Base-by-base conservation (phyloP, 2,888 invertebrate species). In the Sycophila texana region DNA sequence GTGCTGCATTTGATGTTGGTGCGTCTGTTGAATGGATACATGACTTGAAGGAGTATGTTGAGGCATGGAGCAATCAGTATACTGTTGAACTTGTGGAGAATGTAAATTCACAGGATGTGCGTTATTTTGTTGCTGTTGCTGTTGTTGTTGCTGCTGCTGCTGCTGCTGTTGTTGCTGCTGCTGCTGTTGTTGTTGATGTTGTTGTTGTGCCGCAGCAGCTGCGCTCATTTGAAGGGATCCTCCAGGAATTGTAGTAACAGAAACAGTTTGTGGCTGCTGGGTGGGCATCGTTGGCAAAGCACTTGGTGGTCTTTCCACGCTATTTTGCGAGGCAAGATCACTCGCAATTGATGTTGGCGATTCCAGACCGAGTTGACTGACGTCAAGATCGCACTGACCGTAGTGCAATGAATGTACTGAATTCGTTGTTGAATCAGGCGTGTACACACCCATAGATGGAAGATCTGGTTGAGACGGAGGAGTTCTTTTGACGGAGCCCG, bases 321-420 rank as follows among this genome's bases (percentile, higher is more conserved):
- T 93, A 86, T 93, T 94, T 84, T 96, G 96, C 0, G 94, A 94
- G 12, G 95, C 95, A 91, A 97, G 93, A 89, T 97, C 97, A 66
- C 95, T 96, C 0, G 96, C 95, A 83, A 97, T 96, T 58, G 96
- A 96, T 0, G 96, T 95, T 0, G 98, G 97, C 0, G 97, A 97
- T 88, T 97, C 97, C 82, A 98, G 91, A 0, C 96, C 96, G 78
- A 97, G 90, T 87, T 96, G 96, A 77, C 94, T 94, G 1, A 96
- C 96, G 88, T 96, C 97, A 80, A 97, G 90, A 84, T 97, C 96
- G 85, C 96, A 96, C 76, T 95, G 95, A 0, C 93, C 93, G 86
- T 96, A 96, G 87, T 94, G 94, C 84, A 97, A 93, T 72, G 96
- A 95, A 83, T 96, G 95, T 12, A 96, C 95, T 0, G 95, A 95